Conservation (phyloP, 1,140 invertebrate genomes). For the Magallana gigas region DNA sequence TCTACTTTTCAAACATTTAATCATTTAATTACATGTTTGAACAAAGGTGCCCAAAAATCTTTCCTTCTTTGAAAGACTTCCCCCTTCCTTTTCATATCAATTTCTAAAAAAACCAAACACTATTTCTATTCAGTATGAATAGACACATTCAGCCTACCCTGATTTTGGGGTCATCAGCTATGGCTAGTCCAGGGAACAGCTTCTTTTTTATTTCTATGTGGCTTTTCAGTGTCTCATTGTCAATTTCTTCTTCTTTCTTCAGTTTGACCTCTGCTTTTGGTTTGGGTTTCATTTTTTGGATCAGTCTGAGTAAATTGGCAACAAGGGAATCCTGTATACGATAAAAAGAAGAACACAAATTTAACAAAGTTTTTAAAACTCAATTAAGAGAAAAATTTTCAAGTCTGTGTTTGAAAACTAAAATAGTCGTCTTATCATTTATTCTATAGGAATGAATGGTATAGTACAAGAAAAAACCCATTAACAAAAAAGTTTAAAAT, state of each 20-base stretch:
- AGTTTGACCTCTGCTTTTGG: constrained; percentile 74
- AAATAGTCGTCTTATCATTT: no score
- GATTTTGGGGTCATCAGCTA: constrained; percentile 89
- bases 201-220: constrained; percentile 81
- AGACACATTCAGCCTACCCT: constrained; percentile 65
- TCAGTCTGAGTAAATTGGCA: constrained; percentile 93
- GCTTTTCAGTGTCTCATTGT: constrained; percentile 59
- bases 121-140: no score
- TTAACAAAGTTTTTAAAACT: background rate
- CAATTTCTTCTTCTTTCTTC: constrained; percentile 77
- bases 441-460: no score
- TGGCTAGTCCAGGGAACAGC: constrained; percentile 93
- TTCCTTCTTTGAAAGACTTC: no score
- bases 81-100: no score
- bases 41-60: no score
- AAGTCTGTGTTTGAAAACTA: no score
- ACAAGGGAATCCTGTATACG: constrained; percentile 91
- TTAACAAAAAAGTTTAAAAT: no score
- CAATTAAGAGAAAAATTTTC: background rate
- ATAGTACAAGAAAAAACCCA: no score
- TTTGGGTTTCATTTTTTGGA: constrained; percentile 94
- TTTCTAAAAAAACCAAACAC: no score
- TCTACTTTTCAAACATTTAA: no score
- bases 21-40: no score
- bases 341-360: background rate